Evolutionary conservation across 2,113 vertebrate species (phyloP), one percentile per base, ranked within the genome.

Genomic region (Heliornis fulica): DNA sequence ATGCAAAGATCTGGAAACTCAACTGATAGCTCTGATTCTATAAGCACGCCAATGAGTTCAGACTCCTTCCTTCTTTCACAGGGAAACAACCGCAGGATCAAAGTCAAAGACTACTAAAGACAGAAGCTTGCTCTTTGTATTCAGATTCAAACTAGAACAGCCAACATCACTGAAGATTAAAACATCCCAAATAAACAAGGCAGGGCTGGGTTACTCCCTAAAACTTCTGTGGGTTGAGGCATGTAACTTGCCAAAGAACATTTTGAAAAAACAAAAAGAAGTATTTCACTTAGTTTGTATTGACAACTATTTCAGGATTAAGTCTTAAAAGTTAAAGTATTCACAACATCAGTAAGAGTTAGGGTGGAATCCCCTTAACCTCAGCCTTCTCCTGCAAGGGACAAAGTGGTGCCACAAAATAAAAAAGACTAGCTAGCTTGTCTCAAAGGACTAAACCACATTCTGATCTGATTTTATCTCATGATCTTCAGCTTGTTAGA

Each of bases 131-230:
- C n/a, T 76, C 61, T 80, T 83, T 92, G 59, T 80, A 77, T 92
- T 92, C 75, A 72, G 66, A 95, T 92, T 83, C 71, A 95, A 93
- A 95, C 83, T 57, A 92, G 54, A 95, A 61, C 43, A 83, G 85
- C 32, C 48, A 89, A 82, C 82, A 83, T 69, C 48, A 85, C 51
- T 75, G 78, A 87, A 95, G 75, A 93, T 57, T 68, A 76, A 88
- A 93, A 93, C 71, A 88, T 80, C 71, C 22, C 92, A 95, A 94
- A 83, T 69, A 93, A 95, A 83, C 43, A 95, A 91, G 82, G 72
- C 45, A 92, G 50, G 59, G 75, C 21, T 80, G 32, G 63, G 85
- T 86, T 92, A 80, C 75, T 83, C 66, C 70, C 71, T 92, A 50
- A 92, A 13, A 86, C 59, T 94, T 25, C 25, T 61, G 61, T 69